These are phyloP conservation scores for Heliconius cydno DNA, from an alignment of 2,888 invertebrate species.

Conservation along the genomic window DNA sequence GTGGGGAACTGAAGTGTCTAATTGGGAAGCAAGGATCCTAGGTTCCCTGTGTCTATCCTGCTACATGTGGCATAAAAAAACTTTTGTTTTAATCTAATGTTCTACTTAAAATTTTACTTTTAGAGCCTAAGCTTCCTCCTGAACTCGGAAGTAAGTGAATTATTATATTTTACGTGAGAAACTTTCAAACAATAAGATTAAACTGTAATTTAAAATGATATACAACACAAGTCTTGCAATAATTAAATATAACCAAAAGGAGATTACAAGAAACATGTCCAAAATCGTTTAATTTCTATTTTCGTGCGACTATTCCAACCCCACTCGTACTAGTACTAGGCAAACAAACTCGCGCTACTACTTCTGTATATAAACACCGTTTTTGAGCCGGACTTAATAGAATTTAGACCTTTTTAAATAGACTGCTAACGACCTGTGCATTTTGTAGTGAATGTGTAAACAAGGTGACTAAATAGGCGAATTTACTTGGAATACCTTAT, in stretches of 20 bases:
- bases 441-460: constrained; percentile 36
- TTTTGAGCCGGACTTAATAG: constrained; percentile 38
- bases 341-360: constrained; percentile 37
- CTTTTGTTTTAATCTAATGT: background rate
- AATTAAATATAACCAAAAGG: background rate
- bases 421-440: constrained; percentile 40
- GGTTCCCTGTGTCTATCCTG: too few relatives aligned
- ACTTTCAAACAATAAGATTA: constrained; percentile 10
- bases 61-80: background rate
- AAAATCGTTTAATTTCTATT: constrained; percentile 25
- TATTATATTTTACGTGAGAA: constrained; percentile 1
- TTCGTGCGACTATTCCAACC: constrained; percentile 23
- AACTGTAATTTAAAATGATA: constrained; percentile 15
- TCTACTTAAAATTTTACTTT: constrained; percentile 1
- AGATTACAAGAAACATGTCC: constrained; percentile 1
- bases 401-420: constrained; percentile 45
- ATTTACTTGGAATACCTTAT: constrained; percentile 26
- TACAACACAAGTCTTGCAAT: background rate
- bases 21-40: too few relatives aligned
- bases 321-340: constrained; percentile 31
- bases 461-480: constrained; percentile 25
- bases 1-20: too few relatives aligned
- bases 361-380: constrained; percentile 39
- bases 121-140: constrained; percentile 1
- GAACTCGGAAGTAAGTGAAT: constrained; percentile 3